phyloP scores from a whole-genome alignment of 2,888 invertebrate species.

The Chalcis sispes region DNA sequence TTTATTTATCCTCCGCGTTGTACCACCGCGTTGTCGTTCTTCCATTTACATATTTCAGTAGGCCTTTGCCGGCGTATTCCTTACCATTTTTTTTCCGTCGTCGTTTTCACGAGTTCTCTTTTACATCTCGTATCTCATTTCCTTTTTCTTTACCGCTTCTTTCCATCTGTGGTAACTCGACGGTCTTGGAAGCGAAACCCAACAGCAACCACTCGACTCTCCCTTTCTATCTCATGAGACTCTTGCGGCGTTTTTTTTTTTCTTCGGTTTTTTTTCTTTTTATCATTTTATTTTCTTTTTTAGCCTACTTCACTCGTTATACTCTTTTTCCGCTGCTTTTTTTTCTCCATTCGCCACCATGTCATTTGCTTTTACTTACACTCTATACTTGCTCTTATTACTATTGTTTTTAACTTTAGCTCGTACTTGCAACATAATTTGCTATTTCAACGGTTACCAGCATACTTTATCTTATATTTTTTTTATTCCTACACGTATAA shows the following conservation, averaged over 20 bases:
- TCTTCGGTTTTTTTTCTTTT: constrained; percentile 28
- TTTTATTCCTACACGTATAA: too few relatives aligned
- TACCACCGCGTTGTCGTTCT: neutral
- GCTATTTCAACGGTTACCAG: neutral
- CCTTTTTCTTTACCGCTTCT: constrained; percentile 12
- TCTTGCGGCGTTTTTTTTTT: constrained; percentile 6
- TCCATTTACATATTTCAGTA: constrained; percentile 7
- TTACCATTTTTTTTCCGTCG: neutral
- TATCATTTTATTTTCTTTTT: constrained; percentile 29
- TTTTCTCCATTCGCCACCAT: neutral
- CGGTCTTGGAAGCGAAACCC: constrained; percentile 5
- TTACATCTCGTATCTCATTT: neutral
- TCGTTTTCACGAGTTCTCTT: neutral
- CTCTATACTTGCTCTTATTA: neutral
- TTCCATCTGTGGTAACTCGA: constrained; percentile 26
- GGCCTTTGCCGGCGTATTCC: neutral
- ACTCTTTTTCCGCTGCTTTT: constrained; percentile 10
- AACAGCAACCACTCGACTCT: constrained; percentile 16
- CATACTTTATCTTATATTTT: too few relatives aligned
- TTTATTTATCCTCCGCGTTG: neutral
- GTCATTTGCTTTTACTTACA: neutral
- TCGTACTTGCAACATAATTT: neutral
- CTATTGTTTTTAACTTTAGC: neutral
- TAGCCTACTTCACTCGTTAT: constrained; percentile 40
- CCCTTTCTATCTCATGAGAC: constrained; percentile 33